Percentiles rank a stretch among this genome's conserved stretches.
Evolutionary conservation across 2,113 vertebrate species (phyloP).

Genomic region (Megalops atlanticus): DNA sequence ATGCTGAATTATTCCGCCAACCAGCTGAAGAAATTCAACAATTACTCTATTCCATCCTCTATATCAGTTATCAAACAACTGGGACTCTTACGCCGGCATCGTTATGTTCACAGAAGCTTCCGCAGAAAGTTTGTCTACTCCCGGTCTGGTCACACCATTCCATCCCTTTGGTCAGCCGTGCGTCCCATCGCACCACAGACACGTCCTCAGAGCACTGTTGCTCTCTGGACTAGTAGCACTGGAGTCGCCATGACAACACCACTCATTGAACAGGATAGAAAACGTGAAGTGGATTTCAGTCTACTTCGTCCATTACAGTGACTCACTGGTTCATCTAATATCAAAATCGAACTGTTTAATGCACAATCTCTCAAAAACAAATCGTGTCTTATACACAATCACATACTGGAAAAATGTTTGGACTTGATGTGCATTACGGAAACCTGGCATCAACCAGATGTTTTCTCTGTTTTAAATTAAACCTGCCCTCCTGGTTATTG

Average conservation of each 20-base stretch:
- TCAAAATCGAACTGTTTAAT: slow-evolving; percentile 26
- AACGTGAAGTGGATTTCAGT: slow-evolving; percentile 23
- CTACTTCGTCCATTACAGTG: slow-evolving; percentile 18
- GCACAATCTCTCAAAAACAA: slow-evolving; percentile 20
- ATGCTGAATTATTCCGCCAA: too few relatives aligned
- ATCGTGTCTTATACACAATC: slow-evolving; percentile 4
- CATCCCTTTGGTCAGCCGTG: slow-evolving; percentile 16
- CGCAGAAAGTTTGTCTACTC: slow-evolving; percentile 11
- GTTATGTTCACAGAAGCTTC: slow-evolving; percentile 22
- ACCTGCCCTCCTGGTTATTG: not conserved
- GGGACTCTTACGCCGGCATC: not conserved
- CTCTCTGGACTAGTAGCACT: not conserved
- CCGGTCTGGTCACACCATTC: not conserved
- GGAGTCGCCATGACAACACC: slow-evolving; percentile 1
- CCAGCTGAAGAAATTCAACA: too few relatives aligned
- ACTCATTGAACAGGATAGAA: slow-evolving; percentile 13
- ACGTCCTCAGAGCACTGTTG: slow-evolving; percentile 14
- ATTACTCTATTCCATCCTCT: not conserved
- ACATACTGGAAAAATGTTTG: slow-evolving; percentile 18
- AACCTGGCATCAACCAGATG: slow-evolving; percentile 25
- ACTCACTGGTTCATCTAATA: not conserved
- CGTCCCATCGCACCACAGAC: not conserved
- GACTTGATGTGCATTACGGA: slow-evolving; percentile 25
- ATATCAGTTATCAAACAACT: not conserved
- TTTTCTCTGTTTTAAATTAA: slow-evolving; percentile 16